Base-by-base conservation (phyloP, 2,888 invertebrate species). In the Conus canariensis region DNA sequence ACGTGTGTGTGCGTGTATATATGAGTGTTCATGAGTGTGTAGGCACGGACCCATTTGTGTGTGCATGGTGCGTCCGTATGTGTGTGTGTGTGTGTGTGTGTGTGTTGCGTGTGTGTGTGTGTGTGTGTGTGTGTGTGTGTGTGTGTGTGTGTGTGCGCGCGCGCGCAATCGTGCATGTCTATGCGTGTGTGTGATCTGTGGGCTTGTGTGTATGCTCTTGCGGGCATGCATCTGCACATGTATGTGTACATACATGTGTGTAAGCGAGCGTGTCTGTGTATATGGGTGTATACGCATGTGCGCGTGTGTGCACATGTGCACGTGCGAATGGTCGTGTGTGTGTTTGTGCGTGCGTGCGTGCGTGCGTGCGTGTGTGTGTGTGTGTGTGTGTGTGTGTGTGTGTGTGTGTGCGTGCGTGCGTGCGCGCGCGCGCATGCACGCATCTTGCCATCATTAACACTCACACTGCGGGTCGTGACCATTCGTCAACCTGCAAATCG, bases 381-480 rank as follows among this genome's bases (percentile, higher is more conserved):
- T 77, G n/a, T 77, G 77, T 77, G 77, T 77, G 77, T 77, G 77
- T 77, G 77, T 77, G 77, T 77, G 77, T 77, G 77, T 77, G 77
- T 77, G 77, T 77, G 77, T 77, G 77, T 77, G 77, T 77, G 77
- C n/a, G 77, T 77, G 77, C n/a, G 77, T 77, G 77, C n/a, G 77
- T 77, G n/a, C n/a, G 77, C n/a, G 77, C n/a, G 77, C n/a, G 77
- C n/a, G 77, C n/a, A 25, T 77, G 25, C n/a, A 12, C 22, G 74
- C 9, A 10, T 64, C 16, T 64, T 10, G 16, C 64, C 30, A 30
- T 30, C 30, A 30, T 30, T 30, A 30, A 30, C 30, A 30, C 30
- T 30, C 0, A 30, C 30, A 30, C 30, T 30, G 30, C 30, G 30
- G 30, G 30, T 30, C 30, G 30, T 2, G 30, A 30, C 30, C 30